A percentile compares a stretch with the other conserved stretches of the same genome.
These are phyloP conservation scores for Chirona hameri DNA, from an alignment of 2,888 invertebrate genomes.

Conservation along the genomic window DNA sequence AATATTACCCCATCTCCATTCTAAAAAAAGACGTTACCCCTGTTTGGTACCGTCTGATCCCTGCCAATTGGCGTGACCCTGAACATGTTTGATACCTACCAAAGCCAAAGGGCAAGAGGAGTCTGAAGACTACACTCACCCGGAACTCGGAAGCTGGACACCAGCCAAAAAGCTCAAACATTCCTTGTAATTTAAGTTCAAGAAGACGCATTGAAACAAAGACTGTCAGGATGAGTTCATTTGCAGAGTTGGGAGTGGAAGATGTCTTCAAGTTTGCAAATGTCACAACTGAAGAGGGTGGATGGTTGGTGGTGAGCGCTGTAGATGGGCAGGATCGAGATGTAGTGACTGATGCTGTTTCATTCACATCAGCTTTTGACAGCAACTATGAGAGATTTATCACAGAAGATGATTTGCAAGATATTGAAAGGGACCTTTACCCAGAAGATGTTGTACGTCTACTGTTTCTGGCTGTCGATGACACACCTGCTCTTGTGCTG, in stretches of 20 bases:
- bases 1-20: no score
- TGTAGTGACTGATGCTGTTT: not conserved
- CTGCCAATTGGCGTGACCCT: no score
- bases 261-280: not conserved
- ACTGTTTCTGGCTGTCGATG: not conserved
- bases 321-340: not conserved
- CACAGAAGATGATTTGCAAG: not conserved
- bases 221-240: no score
- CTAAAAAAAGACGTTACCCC: no score
- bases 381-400: not conserved
- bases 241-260: not conserved
- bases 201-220: no score
- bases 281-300: not conserved
- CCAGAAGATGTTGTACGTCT: not conserved
- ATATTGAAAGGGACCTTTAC: not conserved
- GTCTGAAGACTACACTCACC: no score
- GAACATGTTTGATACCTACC: no score
- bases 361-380: not conserved
- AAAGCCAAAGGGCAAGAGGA: no score
- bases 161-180: no score
- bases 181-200: no score
- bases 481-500: not conserved
- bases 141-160: no score
- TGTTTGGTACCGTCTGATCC: no score
- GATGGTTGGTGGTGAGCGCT: not conserved